Conservation (phyloP, 1,140 invertebrate genomes). For the Brachystomella parvula region DNA sequence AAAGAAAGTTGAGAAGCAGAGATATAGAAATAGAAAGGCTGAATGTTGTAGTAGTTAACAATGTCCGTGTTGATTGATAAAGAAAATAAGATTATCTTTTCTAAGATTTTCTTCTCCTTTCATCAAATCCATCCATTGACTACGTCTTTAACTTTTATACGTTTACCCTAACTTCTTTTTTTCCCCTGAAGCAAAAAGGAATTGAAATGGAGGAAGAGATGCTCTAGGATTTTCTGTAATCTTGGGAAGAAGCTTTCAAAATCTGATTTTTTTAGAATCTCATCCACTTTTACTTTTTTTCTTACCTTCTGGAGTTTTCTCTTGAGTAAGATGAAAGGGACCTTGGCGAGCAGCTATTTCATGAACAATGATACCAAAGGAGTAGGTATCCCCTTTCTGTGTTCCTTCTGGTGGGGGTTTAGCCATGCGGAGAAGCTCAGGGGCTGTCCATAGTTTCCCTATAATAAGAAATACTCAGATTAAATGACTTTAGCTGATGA, state of each 20-base stretch:
- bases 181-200: too few relatives aligned
- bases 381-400: conserved; percentile 88
- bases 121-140: too few relatives aligned
- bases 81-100: conserved; percentile 2
- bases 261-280: too few relatives aligned
- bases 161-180: too few relatives aligned
- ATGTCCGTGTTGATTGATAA: conserved; percentile 7
- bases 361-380: conserved; percentile 89
- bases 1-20: background rate
- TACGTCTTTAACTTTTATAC: too few relatives aligned
- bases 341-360: conserved; percentile 81
- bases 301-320: conserved; percentile 60
- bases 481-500: conserved; percentile 1
- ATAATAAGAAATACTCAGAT: conserved; percentile 35
- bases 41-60: conserved; percentile 3
- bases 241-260: too few relatives aligned
- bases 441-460: conserved; percentile 86
- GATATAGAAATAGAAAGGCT: background rate
- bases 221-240: too few relatives aligned
- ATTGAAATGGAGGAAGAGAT: too few relatives aligned
- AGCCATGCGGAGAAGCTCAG: conserved; percentile 72
- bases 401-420: conserved; percentile 61
- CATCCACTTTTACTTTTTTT: too few relatives aligned
- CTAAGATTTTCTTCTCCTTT: too few relatives aligned
- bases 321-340: conserved; percentile 66